These are phyloP conservation scores for Syrrhaptes paradoxus DNA, from an alignment of 2,113 vertebrate genomes.

Conservation along the genomic window DNA sequence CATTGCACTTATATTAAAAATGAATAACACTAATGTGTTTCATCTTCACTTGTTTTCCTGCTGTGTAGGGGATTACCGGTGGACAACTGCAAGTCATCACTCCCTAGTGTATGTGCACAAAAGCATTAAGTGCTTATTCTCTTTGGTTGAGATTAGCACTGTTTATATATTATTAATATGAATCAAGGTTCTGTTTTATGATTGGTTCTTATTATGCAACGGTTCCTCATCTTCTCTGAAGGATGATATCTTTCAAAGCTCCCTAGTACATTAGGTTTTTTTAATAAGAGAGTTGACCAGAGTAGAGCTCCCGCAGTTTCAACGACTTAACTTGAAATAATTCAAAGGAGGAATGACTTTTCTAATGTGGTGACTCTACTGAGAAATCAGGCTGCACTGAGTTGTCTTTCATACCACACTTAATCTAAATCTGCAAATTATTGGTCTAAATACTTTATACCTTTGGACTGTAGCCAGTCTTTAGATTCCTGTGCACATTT, in stretches of 20 bases:
- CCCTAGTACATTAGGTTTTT: background rate
- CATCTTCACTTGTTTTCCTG: background rate
- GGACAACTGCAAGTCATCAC: background rate
- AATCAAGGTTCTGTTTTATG: background rate
- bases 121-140: background rate
- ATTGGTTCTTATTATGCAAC: background rate
- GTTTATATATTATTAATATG: background rate
- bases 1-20: background rate
- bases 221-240: background rate
- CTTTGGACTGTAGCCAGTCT: background rate
- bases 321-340: background rate
- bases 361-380: background rate
- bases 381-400: background rate
- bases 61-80: background rate
- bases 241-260: background rate
- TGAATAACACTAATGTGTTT: background rate
- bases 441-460: background rate
- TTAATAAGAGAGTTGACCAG: background rate
- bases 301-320: background rate
- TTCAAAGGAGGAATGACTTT: background rate
- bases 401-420: background rate
- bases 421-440: background rate
- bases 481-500: background rate
- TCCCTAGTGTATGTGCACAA: background rate
- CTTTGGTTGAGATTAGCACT: background rate